These are phyloP conservation scores for Scaptomyza caliginosa DNA, from an alignment of 2,888 invertebrate species.

Conservation along the genomic window DNA sequence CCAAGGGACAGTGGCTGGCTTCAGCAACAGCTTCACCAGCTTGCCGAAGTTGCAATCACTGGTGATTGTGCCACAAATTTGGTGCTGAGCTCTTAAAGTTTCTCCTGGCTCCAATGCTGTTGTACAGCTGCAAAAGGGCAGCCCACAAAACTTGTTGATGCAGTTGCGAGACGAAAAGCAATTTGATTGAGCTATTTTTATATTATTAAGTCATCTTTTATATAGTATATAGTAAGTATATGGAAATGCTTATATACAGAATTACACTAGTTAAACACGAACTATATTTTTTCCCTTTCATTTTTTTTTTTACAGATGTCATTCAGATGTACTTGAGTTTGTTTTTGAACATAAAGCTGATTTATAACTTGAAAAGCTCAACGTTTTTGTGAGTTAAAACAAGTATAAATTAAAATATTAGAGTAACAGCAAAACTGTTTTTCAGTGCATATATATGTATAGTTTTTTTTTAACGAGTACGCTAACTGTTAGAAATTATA, in stretches of 20 bases:
- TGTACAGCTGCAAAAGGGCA: background rate
- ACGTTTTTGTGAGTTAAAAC: background rate
- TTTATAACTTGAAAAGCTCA: too few species aligned
- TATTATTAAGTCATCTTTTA: too few species aligned
- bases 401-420: background rate
- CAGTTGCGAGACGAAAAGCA: background rate
- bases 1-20: constrained; percentile 1
- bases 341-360: too few species aligned
- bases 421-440: background rate
- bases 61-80: constrained; percentile 48
- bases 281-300: too few species aligned
- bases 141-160: constrained; percentile 29
- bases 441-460: background rate
- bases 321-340: too few species aligned
- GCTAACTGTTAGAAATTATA: background rate
- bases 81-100: constrained; percentile 36
- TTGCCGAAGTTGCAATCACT: constrained; percentile 12
- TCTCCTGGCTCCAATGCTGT: background rate
- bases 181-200: constrained; percentile 3
- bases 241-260: too few species aligned
- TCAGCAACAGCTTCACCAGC: background rate
- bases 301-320: too few species aligned
- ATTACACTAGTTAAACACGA: too few species aligned
- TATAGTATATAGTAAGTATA: too few species aligned
- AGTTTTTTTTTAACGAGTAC: background rate